Percentiles rank a stretch among this genome's conserved stretches.
phyloP scores from a whole-genome alignment of 2,888 invertebrate species.

The Cepaea hortensis region DNA sequence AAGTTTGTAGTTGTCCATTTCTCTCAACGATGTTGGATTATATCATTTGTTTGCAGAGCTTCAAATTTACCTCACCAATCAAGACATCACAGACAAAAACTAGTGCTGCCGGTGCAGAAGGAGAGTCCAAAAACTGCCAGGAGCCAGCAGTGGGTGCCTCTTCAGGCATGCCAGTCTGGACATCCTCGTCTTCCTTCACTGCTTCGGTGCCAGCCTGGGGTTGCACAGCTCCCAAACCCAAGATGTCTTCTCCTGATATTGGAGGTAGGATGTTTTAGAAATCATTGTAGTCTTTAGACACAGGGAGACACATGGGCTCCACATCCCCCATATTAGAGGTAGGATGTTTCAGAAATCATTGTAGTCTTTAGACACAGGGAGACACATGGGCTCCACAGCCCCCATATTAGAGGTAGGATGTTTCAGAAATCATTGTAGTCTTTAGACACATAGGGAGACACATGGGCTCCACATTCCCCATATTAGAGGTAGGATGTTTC shows the following conservation, averaged over 20 bases:
- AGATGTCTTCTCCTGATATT: slow-evolving; percentile 42
- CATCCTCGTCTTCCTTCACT: slow-evolving; percentile 26
- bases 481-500: slow-evolving; percentile 41
- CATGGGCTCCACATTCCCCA: slow-evolving; percentile 46
- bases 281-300: neutral
- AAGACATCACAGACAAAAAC: slow-evolving; percentile 44
- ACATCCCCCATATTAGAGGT: slow-evolving; percentile 50
- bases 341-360: neutral
- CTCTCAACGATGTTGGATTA: neutral
- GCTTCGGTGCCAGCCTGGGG: slow-evolving; percentile 39
- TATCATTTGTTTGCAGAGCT: slow-evolving; percentile 57
- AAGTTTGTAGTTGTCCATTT: too few species aligned
- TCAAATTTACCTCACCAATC: slow-evolving; percentile 67
- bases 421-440: neutral
- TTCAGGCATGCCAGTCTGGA: slow-evolving; percentile 34
- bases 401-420: slow-evolving; percentile 48
- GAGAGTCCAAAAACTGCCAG: slow-evolving; percentile 36
- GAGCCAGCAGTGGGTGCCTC: slow-evolving; percentile 42
- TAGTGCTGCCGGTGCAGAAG: slow-evolving; percentile 39
- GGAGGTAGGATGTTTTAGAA: slow-evolving; percentile 31
- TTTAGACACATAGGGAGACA: neutral
- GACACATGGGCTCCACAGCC: slow-evolving; percentile 39
- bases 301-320: slow-evolving; percentile 22
- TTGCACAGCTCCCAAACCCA: slow-evolving; percentile 50
- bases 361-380: neutral